These are phyloP conservation scores for Brachycybe producta DNA, from an alignment of 2,888 invertebrate genomes.

Conservation along the genomic window DNA sequence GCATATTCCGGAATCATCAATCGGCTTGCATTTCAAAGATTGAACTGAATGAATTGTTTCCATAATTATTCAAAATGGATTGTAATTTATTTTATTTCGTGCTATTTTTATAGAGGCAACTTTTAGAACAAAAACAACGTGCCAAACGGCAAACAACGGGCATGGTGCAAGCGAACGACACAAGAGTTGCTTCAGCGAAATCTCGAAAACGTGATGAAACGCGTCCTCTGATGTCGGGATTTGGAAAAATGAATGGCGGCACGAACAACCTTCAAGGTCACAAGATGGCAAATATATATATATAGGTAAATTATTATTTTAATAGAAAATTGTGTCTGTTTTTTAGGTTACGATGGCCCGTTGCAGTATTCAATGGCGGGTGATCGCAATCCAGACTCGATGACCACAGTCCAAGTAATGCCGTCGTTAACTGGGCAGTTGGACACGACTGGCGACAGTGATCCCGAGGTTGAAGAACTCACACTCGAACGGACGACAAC, in stretches of 20 bases:
- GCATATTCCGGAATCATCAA: too few species aligned
- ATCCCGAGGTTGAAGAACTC: constrained; percentile 13
- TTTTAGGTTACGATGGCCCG: constrained; percentile 14
- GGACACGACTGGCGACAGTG: background rate
- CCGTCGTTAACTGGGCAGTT: background rate
- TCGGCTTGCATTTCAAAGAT: too few species aligned
- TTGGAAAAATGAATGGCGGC: constrained; percentile 11
- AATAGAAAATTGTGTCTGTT: background rate
- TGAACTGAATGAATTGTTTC: too few species aligned
- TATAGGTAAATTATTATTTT: background rate
- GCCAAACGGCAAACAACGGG: constrained; percentile 72
- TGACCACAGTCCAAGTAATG: constrained; percentile 10
- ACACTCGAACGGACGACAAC: constrained; percentile 10
- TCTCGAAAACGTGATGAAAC: constrained; percentile 13
- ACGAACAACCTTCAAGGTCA: constrained; percentile 14
- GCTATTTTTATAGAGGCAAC: constrained; percentile 55
- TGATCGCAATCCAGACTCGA: constrained; percentile 8
- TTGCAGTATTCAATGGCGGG: constrained; percentile 13
- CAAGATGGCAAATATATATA: too few species aligned
- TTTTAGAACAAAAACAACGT: constrained; percentile 78
- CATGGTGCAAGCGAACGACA: constrained; percentile 42
- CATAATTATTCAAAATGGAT: background rate
- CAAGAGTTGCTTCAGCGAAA: constrained; percentile 30
- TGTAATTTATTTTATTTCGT: constrained; percentile 19
- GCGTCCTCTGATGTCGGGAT: constrained; percentile 14